phyloP scores from a whole-genome alignment of 2,113 vertebrate genomes.

The Chunga burmeisteri region DNA sequence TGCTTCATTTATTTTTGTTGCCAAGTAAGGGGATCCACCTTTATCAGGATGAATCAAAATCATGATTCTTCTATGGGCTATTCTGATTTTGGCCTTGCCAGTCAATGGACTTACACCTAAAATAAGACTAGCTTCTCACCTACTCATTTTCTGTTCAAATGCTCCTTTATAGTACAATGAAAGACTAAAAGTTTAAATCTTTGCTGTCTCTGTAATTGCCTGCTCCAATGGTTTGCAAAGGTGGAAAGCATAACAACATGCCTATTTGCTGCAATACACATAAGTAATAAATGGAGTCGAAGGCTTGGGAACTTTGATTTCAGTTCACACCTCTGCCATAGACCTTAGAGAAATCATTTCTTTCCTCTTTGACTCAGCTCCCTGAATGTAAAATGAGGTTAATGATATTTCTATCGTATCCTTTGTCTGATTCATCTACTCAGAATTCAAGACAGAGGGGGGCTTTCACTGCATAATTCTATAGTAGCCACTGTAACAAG shows the following conservation, averaged over 20 bases:
- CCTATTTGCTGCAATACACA: neutral
- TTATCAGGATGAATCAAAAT: conserved; percentile 91
- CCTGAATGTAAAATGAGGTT: conserved; percentile 31
- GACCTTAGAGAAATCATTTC: conserved; percentile 31
- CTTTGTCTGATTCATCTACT: conserved; percentile 19
- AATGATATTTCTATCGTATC: conserved; percentile 37
- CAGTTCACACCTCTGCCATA: neutral
- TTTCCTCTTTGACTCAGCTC: neutral
- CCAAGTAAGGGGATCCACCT: conserved; percentile 63
- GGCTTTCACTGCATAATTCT: neutral
- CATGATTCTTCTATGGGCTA: conserved; percentile 86
- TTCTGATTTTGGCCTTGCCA: conserved; percentile 81
- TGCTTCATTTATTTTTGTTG: conserved; percentile 81
- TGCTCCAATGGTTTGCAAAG: neutral
- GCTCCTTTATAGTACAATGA: neutral
- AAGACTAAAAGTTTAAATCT: neutral
- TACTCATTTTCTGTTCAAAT: neutral
- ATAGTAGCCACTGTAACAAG: neutral
- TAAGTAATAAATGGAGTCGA: neutral
- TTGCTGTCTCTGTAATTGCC: neutral
- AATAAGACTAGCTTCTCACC: neutral
- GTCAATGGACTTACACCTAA: conserved; percentile 75
- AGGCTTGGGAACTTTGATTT: conserved; percentile 7
- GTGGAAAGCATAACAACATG: neutral
- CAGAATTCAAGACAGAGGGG: neutral